phyloP scores from a whole-genome alignment of 2,888 invertebrate genomes.

The Meloe dianella region DNA sequence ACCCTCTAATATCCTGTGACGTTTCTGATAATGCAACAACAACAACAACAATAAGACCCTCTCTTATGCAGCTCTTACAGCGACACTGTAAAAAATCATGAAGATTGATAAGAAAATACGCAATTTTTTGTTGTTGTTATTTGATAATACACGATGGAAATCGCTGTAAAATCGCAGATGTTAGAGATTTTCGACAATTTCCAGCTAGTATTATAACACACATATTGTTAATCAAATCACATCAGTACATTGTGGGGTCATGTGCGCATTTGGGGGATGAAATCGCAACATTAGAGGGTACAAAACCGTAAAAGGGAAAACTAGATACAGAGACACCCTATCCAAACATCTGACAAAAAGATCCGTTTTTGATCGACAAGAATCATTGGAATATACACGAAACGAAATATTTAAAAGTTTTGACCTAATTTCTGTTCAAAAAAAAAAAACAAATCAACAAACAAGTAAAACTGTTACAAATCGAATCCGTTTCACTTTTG shows the following conservation, averaged over 20 bases:
- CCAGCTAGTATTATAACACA: conserved; percentile 46
- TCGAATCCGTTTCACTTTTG: conserved; percentile 32
- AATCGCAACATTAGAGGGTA: conserved; percentile 29
- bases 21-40: conserved; percentile 60
- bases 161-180: background rate
- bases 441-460: no score
- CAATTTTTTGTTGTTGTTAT: no score
- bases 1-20: conserved; percentile 61
- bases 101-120: background rate
- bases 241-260: conserved; percentile 46
- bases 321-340: conserved; percentile 20
- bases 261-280: conserved; percentile 49
- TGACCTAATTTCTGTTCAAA: conserved; percentile 10
- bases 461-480: conserved; percentile 42
- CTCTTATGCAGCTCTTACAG: no score
- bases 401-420: background rate
- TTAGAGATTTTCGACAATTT: conserved; percentile 39
- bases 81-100: no score
- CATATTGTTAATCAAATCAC: conserved; percentile 57
- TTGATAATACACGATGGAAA: background rate
- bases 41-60: no score
- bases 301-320: conserved; percentile 35
- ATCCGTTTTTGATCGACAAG: background rate
- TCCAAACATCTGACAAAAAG: conserved; percentile 10
- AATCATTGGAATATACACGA: background rate